These are phyloP conservation scores for Batillaria attramentaria DNA, from an alignment of 1,140 invertebrate genomes.

Conservation along the genomic window DNA sequence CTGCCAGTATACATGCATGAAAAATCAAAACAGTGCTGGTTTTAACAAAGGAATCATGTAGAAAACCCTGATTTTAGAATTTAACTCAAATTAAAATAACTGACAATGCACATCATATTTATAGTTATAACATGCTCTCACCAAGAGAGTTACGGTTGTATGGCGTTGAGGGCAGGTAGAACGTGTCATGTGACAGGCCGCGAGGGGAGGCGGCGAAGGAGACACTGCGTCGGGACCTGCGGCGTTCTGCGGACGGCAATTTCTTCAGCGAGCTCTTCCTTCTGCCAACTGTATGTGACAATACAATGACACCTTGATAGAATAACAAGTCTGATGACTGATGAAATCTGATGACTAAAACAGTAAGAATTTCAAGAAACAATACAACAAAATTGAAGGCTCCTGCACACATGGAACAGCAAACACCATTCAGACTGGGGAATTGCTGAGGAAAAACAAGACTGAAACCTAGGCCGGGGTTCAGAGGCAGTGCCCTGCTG, in stretches of 20 bases:
- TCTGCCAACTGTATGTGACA: not conserved
- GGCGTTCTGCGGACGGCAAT: conserved; percentile 34
- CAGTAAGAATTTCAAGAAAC: too few relatives aligned
- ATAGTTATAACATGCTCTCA: too few relatives aligned
- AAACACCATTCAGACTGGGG: not conserved
- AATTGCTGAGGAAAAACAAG: not conserved
- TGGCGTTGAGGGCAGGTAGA: conserved; percentile 40
- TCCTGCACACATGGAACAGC: not conserved
- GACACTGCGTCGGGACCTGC: conserved; percentile 43
- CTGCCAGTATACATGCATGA: too few relatives aligned
- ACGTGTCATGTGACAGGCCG: not conserved
- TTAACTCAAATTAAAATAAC: too few relatives aligned
- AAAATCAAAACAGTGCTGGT: too few relatives aligned
- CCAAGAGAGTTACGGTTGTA: conserved; percentile 40
- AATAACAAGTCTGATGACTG: too few relatives aligned
- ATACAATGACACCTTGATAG: too few relatives aligned
- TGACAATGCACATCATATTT: not conserved
- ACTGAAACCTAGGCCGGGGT: too few relatives aligned
- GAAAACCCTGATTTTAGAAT: not conserved
- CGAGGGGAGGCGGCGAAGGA: conserved; percentile 27
- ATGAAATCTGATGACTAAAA: too few relatives aligned
- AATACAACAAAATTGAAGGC: not conserved
- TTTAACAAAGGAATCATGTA: conserved; percentile 10
- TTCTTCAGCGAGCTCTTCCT: conserved; percentile 27
- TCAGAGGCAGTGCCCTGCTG: too few relatives aligned